Evolutionary conservation across 2,797 vertebrate genomes (phyloP), one percentile per base, ranked within the genome.

Genomic region (Lacerta agilis): DNA sequence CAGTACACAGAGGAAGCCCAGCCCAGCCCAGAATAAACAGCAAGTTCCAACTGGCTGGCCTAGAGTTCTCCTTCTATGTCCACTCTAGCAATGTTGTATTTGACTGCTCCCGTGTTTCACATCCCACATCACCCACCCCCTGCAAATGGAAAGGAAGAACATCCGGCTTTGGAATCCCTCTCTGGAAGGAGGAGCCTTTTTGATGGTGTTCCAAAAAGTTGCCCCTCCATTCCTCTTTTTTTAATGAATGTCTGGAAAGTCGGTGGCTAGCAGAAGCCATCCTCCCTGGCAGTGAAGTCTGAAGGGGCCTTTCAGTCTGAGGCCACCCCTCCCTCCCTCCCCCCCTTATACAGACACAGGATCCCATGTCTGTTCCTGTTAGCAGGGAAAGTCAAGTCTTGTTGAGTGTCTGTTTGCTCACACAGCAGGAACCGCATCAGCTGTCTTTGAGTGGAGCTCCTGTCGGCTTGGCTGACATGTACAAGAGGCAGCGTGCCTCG

Each of bases 311-410:
- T 92, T 89, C 89, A 38, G 55, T 23, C 79, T 9, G 20, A 36
- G 58, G 11, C 45, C 29, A 33, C 1, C 85, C 0, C 15, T 13
- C 18, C 29, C 49, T 17, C 33, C 25, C 72, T 20, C 55, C 38
- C 36, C 18, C 8, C 36, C 38, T 45, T 66, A 13, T 45, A 18
- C 25, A 82, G 93, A 93, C 93, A 90, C 89, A 83, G 90, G 94
- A 95, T 94, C 95, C 90, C 45, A 0, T 86, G 93, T 90, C 91
- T 86, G 1, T 96, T 96, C 94, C 96, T 93, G 91, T 95, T 89
- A 94, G 96, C 96, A 66, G 79, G 89, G 94, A 64, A 95, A 97
- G 96, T 95, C 96, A 96, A 94, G 87, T 95, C 95, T 86, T 85
- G 93, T 96, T 90, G 93, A 94, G 94, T 85, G 92, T 93, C 93